Base-by-base conservation (phyloP, 2,888 invertebrate genomes). In the Druceiella hillmani region DNA sequence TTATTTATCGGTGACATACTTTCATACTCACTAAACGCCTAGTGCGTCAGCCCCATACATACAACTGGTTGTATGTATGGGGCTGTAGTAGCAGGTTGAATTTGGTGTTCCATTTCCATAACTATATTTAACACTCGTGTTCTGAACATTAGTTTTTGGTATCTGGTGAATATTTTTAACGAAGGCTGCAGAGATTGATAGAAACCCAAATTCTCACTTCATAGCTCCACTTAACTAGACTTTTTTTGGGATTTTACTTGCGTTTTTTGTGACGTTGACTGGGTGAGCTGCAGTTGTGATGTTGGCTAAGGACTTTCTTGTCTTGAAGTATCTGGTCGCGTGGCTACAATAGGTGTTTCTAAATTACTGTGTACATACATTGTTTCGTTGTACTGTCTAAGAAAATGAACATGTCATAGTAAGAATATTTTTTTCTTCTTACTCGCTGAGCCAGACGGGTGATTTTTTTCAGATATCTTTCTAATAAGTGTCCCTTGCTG, bases 151-250 rank as follows among this genome's bases (percentile, higher is more conserved):
- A 38, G 12, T 38, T 38, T 42, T 14, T 42, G 38, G 14, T 38
- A 42, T n/a, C 7, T 33, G 3, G 27, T 36, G 16, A 42, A 42
- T 27, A 24, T 30, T 14, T 38, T 41, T 22, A 41, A 22, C 17
- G 38, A 13, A 17, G 43, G 43, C 36, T 43, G 43, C 22, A 43
- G n/a, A 9, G 39, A 43, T 12, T 43, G 25, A 9, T 32, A 39
- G 17, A 43, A 43, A 24, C 36, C 33, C 12, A 43, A 38, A 43
- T 43, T 40, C 11, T 43, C 43, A 32, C 34, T 37, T 43, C 32
- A 40, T 35, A 43, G 16, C 38, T 43, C 40, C 24, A 38, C 15
- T 29, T 43, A 33, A 30, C 36, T 43, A 12, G 22, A 24, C 16
- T 43, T 43, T 34, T 40, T 37, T 13, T 9, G 40, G 17, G 34